A percentile compares a stretch with the other conserved stretches of the same genome.
phyloP scores from a whole-genome alignment of 1,140 invertebrate species.

The Propsilocerus akamusi region DNA sequence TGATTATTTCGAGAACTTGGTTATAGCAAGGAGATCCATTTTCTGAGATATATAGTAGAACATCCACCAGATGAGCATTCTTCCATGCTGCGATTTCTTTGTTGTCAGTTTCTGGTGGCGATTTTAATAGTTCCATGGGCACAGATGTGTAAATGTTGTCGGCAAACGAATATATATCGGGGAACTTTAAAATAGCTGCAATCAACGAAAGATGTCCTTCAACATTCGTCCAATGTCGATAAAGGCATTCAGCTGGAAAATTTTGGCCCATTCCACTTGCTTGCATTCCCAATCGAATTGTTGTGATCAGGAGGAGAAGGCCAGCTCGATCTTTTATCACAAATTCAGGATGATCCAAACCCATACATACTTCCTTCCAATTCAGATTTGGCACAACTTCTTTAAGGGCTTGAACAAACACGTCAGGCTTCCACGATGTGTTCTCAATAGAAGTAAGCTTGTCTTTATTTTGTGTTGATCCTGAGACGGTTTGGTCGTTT shows the following conservation, averaged over 20 bases:
- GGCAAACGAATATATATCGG: conserved; percentile 86
- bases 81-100: conserved; percentile 85
- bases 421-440: conserved; percentile 80
- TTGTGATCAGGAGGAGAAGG: conserved; percentile 60
- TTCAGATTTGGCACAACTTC: conserved; percentile 70
- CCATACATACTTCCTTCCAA: conserved; percentile 83
- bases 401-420: conserved; percentile 78
- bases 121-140: conserved; percentile 74
- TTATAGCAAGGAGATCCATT: conserved; percentile 56
- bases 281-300: conserved; percentile 58
- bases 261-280: conserved; percentile 48
- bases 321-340: conserved; percentile 70
- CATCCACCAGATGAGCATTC: conserved; percentile 76
- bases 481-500: conserved; percentile 15
- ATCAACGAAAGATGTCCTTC: conserved; percentile 85
- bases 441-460: conserved; percentile 22
- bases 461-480: conserved; percentile 5
- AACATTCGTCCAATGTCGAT: conserved; percentile 77
- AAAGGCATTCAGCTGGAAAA: conserved; percentile 80
- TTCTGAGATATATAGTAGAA: conserved; percentile 71
- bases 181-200: conserved; percentile 67
- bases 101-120: conserved; percentile 78
- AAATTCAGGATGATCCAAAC: conserved; percentile 82
- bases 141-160: conserved; percentile 78
- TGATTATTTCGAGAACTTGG: conserved; percentile 77